phyloP scores from a whole-genome alignment of 2,113 vertebrate species.

The Lasiurus borealis region DNA sequence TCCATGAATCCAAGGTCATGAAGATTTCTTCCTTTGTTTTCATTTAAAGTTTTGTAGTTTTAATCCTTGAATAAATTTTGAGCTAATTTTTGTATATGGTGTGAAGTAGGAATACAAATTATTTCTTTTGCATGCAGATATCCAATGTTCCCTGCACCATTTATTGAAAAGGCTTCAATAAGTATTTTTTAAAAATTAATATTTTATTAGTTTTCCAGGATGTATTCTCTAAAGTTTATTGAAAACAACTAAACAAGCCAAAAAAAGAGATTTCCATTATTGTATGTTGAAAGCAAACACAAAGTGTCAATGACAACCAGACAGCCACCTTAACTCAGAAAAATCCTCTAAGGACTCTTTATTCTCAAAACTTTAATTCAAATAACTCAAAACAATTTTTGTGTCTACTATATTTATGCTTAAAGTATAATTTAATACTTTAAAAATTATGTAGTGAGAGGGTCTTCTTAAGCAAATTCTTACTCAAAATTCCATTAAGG shows the following conservation, averaged over 20 bases:
- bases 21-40: too few species aligned
- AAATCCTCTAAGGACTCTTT: neutral
- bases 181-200: neutral
- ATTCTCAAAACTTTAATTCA: neutral
- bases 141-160: too few species aligned
- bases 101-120: too few species aligned
- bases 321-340: neutral
- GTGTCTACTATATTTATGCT: neutral
- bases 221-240: neutral
- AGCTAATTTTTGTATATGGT: too few species aligned
- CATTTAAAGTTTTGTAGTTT: too few species aligned
- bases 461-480: slow-evolving; percentile 4
- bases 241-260: slow-evolving; percentile 18
- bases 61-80: too few species aligned
- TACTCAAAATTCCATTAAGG: neutral
- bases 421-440: too few species aligned
- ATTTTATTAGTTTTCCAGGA: neutral
- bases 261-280: neutral
- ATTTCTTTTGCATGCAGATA: too few species aligned
- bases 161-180: too few species aligned
- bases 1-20: too few species aligned
- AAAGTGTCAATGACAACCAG: slow-evolving; percentile 7
- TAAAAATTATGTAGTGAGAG: neutral
- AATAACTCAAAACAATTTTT: slow-evolving; percentile 24
- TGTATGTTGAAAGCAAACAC: neutral